Evolutionary conservation across 1,140 invertebrate species (phyloP), one percentile per base, ranked within the genome.

Genomic region (Stegodyphus mimosarum): DNA sequence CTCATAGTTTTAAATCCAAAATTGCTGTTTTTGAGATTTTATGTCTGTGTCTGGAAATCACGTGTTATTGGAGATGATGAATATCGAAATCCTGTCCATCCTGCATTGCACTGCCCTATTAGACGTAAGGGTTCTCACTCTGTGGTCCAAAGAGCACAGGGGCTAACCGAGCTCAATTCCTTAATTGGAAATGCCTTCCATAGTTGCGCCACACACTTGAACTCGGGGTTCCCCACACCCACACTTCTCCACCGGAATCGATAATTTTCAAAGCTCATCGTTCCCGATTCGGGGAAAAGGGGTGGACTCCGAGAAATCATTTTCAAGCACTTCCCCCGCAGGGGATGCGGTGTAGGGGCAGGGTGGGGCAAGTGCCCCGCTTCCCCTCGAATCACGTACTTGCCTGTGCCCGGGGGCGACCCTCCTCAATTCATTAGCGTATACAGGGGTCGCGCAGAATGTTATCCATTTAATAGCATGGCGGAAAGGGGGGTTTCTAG

Each of bases 381-480:
- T 50, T n/a, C 80, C 80, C 70, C 71, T 50, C 60, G 48, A 83
- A 84, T 84, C 81, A 84, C 81, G 81, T 84, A 75, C 73, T 48
- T 64, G 70, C 49, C 13, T 69, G 52, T n/a, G 72, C 81, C 81
- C 71, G 71, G 55, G 81, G 81, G 70, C 64, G 11, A 69, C 72
- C 60, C 64, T 84, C 70, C 81, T 76, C 81, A 84, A 84, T 84
- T 84, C 81, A 84, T 84, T 84, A 84, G 81, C 80, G 80, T 83
- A 72, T 52, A 72, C 49, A 55, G 80, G 33, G 33, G 33, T 33
- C 33, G 80, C 78, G 71, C 52, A 81, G 72, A 84, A 84, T 84
- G 81, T 84, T 84, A 84, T 76, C 81, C 81, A 76, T 84, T 84
- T 84, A 84, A 84, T 84, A 73, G 79, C 48, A 17, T 51, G 77